Percentiles rank a stretch among this genome's conserved stretches.
These are phyloP conservation scores for Pseudachorutes palmiensis DNA, from an alignment of 1,140 invertebrate species.

Conservation along the genomic window DNA sequence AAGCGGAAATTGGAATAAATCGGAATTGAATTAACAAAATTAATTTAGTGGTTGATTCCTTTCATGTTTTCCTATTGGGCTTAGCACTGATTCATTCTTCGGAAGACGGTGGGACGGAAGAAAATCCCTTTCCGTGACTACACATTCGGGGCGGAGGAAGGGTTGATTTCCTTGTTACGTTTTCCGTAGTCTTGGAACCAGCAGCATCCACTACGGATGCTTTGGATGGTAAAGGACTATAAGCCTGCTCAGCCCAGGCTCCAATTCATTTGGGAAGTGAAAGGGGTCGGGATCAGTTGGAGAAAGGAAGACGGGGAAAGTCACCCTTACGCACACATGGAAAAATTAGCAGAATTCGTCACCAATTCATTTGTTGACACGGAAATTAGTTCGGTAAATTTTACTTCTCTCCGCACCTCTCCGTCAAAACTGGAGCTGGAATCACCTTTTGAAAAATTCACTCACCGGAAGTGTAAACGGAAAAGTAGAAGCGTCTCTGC, in stretches of 20 bases:
- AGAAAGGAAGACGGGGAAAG: neutral
- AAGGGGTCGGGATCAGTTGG: constrained; percentile 9
- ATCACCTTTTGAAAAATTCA: constrained; percentile 1
- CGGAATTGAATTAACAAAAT: too few relatives aligned
- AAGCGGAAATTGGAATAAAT: too few relatives aligned
- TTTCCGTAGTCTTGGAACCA: too few relatives aligned
- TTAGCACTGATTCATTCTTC: too few relatives aligned
- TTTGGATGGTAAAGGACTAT: neutral
- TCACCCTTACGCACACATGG: constrained; percentile 17
- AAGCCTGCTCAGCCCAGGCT: neutral
- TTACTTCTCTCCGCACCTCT: neutral
- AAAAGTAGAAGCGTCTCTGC: neutral
- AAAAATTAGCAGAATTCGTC: constrained; percentile 37
- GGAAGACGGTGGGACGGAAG: too few relatives aligned
- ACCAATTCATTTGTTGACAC: constrained; percentile 37
- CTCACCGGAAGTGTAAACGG: neutral
- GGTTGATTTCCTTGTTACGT: too few relatives aligned
- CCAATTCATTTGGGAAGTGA: constrained; percentile 1
- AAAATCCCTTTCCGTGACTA: too few relatives aligned
- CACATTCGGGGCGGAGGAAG: too few relatives aligned
- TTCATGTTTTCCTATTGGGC: too few relatives aligned
- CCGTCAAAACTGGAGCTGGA: too few relatives aligned
- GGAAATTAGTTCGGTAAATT: constrained; percentile 13
- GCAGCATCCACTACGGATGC: too few relatives aligned
- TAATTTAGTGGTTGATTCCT: too few relatives aligned